A percentile compares a stretch with the other conserved stretches of the same genome.
phyloP scores from a whole-genome alignment of 2,888 invertebrate genomes.

The Stenchaetothrips biformis region DNA sequence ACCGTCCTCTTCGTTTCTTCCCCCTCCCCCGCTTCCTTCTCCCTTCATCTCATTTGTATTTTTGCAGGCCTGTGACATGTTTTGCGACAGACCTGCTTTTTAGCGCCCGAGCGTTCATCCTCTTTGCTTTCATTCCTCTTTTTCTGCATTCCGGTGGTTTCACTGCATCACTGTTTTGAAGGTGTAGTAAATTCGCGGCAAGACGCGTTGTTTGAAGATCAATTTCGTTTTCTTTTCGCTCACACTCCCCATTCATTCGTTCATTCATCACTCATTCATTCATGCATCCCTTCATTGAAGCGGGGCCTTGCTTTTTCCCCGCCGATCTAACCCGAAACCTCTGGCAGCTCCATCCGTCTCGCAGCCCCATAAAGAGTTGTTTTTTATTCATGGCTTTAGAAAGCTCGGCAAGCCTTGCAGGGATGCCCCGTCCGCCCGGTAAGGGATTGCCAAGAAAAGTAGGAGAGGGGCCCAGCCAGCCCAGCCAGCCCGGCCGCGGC shows the following conservation, averaged over 20 bases:
- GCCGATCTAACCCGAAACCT: not conserved
- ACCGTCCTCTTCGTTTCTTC: too few relatives aligned
- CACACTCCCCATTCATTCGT: not conserved
- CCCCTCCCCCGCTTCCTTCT: not conserved
- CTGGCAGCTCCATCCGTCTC: slow-evolving; percentile 7
- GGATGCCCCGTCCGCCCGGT: not conserved
- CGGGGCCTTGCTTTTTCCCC: not conserved
- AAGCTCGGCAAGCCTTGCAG: slow-evolving; percentile 14
- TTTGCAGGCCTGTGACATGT: not conserved
- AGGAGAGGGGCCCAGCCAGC: not conserved
- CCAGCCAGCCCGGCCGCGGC: not conserved
- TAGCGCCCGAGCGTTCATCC: too few relatives aligned
- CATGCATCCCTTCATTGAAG: not conserved
- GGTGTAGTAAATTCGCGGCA: not conserved
- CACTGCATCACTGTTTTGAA: not conserved
- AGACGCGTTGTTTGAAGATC: not conserved
- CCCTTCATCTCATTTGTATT: not conserved
- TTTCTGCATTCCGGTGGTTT: not conserved
- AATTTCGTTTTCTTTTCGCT: not conserved
- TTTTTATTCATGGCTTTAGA: slow-evolving; percentile 25
- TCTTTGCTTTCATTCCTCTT: too few relatives aligned
- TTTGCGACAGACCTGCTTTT: not conserved
- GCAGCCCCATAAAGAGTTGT: slow-evolving; percentile 10
- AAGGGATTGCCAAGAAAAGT: not conserved
- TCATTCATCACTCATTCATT: not conserved